A percentile compares a stretch with the other conserved stretches of the same genome.
Evolutionary conservation across 1,140 invertebrate genomes (phyloP).

Genomic region (Magallana ariakensis): DNA sequence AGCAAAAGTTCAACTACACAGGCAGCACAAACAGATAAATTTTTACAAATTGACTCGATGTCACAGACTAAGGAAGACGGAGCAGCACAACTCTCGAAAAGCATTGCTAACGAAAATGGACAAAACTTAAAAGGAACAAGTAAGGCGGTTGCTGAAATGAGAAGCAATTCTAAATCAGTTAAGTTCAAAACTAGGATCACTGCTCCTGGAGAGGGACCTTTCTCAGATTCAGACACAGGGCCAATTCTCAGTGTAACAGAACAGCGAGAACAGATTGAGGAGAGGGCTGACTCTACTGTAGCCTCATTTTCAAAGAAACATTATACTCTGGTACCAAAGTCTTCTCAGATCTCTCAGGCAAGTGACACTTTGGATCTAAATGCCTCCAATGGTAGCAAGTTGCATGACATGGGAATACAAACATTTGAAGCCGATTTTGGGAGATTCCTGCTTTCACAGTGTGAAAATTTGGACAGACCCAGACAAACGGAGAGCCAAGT

Average conservation of each 20-base stretch:
- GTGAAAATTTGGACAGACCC: slow-evolving; percentile 3
- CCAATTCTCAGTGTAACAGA: slow-evolving; percentile 23
- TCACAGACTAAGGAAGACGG: slow-evolving; percentile 16
- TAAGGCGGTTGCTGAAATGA: not conserved
- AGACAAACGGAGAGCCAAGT: slow-evolving; percentile 33
- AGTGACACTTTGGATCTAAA: not conserved
- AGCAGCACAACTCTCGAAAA: not conserved
- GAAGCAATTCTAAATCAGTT: not conserved
- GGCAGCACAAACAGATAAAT: slow-evolving; percentile 24
- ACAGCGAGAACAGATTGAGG: not conserved
- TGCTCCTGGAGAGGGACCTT: not conserved
- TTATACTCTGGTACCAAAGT: not conserved
- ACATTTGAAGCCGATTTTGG: slow-evolving; percentile 43
- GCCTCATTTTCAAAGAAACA: not conserved
- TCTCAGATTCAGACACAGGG: slow-evolving; percentile 5
- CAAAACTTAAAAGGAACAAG: not conserved
- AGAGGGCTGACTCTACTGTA: not conserved
- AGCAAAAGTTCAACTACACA: slow-evolving; percentile 30
- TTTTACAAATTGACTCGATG: not conserved
- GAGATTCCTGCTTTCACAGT: slow-evolving; percentile 28
- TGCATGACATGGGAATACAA: slow-evolving; percentile 42
- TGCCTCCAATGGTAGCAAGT: not conserved
- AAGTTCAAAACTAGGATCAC: slow-evolving; percentile 8
- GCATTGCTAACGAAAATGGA: not conserved
- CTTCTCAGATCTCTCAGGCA: not conserved